Base-by-base conservation (phyloP, 2,888 invertebrate genomes). In the Tromatobia lineatoria region DNA sequence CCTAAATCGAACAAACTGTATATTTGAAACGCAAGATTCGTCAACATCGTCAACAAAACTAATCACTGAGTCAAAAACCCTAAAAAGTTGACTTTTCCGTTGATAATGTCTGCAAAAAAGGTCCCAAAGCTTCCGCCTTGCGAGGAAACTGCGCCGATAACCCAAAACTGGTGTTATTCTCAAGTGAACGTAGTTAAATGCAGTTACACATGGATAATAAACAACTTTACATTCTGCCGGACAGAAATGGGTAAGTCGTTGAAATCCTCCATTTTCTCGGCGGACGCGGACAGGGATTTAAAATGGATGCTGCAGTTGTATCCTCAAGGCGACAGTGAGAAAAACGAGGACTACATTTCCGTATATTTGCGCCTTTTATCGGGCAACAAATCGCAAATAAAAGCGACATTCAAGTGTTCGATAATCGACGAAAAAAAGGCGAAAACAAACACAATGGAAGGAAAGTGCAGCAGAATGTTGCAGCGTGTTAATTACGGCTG, bases 141-240 rank as follows among this genome's bases (percentile, higher is more conserved):
- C 34, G 59, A 59, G n/a, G 59, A 59, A n/a, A 59, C 34, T 0
- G 59, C 34, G 15, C 59, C 34, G 2, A 15, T 25, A 13, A 59
- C 25, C 13, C 23, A 54, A 54, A 54, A 23, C 54, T 59, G 59
- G 59, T 25, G 59, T 23, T 34, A 59, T 7, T 34, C 59, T 7
- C 25, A 59, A 29, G 34, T 34, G 8, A 34, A 59, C n/a, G n/a
- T 59, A 0, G 59, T 59, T 4, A 59, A 29, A 6, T 59, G 25
- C 34, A 25, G 23, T 8, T 34, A 34, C n/a, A 59, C 59, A n/a
- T 59, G 59, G 59, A 29, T n/a, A n/a, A 59, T 59, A 34, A 34
- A 59, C n/a, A 59, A 59, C n/a, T 59, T 59, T 7, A 34, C 25
- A 0, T 59, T 59, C 15, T 54, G 54, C 10, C 54, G 54, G 11